Conservation (phyloP, 2,113 vertebrate genomes). For the Periophthalmodon schlosseri region DNA sequence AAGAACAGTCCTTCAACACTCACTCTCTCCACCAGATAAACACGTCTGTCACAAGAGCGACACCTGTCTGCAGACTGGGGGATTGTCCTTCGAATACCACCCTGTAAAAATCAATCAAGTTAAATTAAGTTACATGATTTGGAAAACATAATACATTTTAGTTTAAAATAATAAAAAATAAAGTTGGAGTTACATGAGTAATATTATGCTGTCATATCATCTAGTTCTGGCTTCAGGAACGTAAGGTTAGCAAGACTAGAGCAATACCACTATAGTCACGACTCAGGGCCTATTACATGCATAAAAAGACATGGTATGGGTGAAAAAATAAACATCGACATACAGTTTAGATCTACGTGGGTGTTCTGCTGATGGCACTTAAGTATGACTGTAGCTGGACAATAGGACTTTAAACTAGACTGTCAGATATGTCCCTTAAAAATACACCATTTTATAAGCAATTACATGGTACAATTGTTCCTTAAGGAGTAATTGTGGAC, state of each 20-base stretch:
- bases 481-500: background rate
- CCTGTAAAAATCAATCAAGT: constrained; percentile 65
- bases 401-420: background rate
- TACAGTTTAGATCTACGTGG: background rate
- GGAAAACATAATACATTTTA: background rate
- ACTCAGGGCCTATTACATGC: constrained; percentile 10
- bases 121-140: background rate
- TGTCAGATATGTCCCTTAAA: background rate
- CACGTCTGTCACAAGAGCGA: constrained; percentile 87
- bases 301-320: background rate
- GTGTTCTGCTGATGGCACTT: constrained; percentile 7
- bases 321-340: background rate
- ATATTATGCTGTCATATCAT: background rate
- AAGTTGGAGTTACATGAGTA: background rate
- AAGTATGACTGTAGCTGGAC: background rate
- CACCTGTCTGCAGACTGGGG: constrained; percentile 86
- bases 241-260: background rate
- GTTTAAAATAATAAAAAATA: no score
- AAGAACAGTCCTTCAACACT: constrained; percentile 93
- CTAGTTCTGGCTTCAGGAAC: background rate
- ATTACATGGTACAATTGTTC: background rate
- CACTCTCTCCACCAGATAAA: constrained; percentile 92
- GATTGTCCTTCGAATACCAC: constrained; percentile 77
- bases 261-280: background rate
- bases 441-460: background rate